Conservation (phyloP, 1,140 invertebrate species). For the Drosophila repletoides region DNA sequence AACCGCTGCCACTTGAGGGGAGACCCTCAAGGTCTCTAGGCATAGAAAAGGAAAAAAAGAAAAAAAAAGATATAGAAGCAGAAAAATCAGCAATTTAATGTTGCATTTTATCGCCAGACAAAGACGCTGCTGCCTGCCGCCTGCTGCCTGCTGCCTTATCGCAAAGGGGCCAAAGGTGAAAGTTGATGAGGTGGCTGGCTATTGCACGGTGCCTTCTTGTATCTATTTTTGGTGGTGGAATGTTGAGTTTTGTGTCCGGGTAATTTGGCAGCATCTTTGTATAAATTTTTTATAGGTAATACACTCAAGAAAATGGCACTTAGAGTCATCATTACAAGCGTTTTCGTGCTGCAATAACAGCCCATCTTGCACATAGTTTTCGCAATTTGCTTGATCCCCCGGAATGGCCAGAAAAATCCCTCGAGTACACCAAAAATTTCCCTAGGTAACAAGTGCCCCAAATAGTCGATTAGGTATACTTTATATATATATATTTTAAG, state of each 20-base stretch:
- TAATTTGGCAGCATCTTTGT: constrained; percentile 78
- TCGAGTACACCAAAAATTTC: constrained; percentile 49
- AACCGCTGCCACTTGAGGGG: constrained; percentile 53
- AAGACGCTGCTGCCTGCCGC: constrained; percentile 26
- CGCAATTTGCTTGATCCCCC: constrained; percentile 81
- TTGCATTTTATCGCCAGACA: constrained; percentile 73
- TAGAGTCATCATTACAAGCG: constrained; percentile 82
- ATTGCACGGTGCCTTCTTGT: constrained; percentile 9
- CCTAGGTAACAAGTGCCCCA: constrained; percentile 67
- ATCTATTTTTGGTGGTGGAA: constrained; percentile 55
- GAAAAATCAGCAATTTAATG: constrained; percentile 78
- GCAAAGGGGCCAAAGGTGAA: constrained; percentile 28
- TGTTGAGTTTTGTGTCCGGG: constrained; percentile 36
- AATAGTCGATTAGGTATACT: constrained; percentile 72
- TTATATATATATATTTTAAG: no score
- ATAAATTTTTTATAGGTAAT: constrained; percentile 83
- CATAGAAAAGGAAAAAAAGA: constrained; percentile 5
- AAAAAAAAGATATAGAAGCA: no score
- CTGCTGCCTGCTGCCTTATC: constrained; percentile 44
- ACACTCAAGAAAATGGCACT: constrained; percentile 82
- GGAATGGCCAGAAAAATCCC: constrained; percentile 25
- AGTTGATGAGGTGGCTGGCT: constrained; percentile 46
- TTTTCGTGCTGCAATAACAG: constrained; percentile 82
- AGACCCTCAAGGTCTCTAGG: not conserved
- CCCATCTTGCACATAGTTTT: constrained; percentile 83